phyloP scores from a whole-genome alignment of 2,797 vertebrate genomes.

The Cynodonichthys magdalenae region DNA sequence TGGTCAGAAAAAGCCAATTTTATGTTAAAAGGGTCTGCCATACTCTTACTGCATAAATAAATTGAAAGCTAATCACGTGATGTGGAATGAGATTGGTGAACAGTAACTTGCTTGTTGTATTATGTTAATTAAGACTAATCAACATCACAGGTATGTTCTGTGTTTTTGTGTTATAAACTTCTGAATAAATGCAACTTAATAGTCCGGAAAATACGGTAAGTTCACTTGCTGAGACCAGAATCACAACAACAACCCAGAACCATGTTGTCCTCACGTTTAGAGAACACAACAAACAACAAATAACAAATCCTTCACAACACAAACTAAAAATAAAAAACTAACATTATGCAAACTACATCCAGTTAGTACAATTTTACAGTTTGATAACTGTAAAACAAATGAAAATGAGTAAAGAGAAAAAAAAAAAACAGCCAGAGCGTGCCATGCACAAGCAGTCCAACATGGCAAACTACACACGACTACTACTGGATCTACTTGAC shows the following conservation, averaged over 20 bases:
- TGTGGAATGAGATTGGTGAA: no score
- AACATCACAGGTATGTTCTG: no score
- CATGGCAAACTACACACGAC: constrained; percentile 51
- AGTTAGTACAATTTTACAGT: constrained; percentile 68
- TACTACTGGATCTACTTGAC: constrained; percentile 50
- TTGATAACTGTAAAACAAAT: constrained; percentile 1
- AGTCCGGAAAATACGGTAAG: constrained; percentile 2
- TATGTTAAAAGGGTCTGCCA: no score
- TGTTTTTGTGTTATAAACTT: no score
- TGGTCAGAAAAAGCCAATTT: no score
- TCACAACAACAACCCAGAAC: constrained; percentile 40
- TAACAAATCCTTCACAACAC: constrained; percentile 27
- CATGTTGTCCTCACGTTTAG: constrained; percentile 17
- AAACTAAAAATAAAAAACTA: constrained; percentile 34
- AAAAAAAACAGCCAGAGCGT: constrained; percentile 45
- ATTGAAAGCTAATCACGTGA: no score
- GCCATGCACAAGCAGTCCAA: constrained; percentile 69
- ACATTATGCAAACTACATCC: constrained; percentile 69
- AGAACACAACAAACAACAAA: constrained; percentile 26
- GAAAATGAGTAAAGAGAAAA: neutral
- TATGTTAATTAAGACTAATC: no score
- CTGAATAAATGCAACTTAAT: no score
- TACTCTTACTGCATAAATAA: no score
- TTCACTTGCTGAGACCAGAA: constrained; percentile 1
- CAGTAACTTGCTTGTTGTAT: no score